Base-by-base conservation (phyloP, 2,113 vertebrate genomes). In the Corythoichthys intestinalis region DNA sequence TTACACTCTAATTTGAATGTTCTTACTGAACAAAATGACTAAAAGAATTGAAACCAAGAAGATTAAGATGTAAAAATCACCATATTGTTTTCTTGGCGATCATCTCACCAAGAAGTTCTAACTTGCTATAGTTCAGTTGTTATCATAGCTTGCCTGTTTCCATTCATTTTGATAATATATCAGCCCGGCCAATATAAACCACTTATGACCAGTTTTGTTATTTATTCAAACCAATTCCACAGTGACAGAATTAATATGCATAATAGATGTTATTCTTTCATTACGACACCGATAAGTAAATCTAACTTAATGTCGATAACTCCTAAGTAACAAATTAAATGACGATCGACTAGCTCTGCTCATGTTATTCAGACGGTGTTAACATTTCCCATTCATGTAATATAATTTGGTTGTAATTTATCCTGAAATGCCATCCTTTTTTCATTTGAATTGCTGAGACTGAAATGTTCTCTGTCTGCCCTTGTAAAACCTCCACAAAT, bases 401-500 rank as follows among this genome's bases (percentile, higher is more conserved):
- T 41, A 7, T 60, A 15, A 41, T 60, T 60, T 60, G 13, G 0
- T 41, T 9, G 15, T n/a, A 6, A 41, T 60, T 41, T 60, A 41
- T 60, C 38, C 6, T 8, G 6, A 17, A 60, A 41, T n/a, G 15
- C 35, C 38, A 41, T 60, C 17, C 14, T 6, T 60, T 6, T 60
- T 39, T 39, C 1, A n/a, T 77, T 12, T 56, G 34, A 61, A 10
- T 38, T n/a, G 14, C 56, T 34, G 2, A 58, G 53, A 48, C 7
- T 37, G 62, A 20, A 56, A 53, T 46, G 57, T 54, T 35, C 47
- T 67, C 12, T 6, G 9, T 49, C 34, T 52, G 58, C 38, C 52
- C 58, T 47, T 58, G 50, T 54, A 47, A 66, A 65, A 41, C 49
- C 11, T 48, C 14, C 52, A 49, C 65, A 60, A 72, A 70, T 44